Evolutionary conservation across 1,140 invertebrate genomes (phyloP), one percentile per base, ranked within the genome.

Genomic region (Drosophila lini): DNA sequence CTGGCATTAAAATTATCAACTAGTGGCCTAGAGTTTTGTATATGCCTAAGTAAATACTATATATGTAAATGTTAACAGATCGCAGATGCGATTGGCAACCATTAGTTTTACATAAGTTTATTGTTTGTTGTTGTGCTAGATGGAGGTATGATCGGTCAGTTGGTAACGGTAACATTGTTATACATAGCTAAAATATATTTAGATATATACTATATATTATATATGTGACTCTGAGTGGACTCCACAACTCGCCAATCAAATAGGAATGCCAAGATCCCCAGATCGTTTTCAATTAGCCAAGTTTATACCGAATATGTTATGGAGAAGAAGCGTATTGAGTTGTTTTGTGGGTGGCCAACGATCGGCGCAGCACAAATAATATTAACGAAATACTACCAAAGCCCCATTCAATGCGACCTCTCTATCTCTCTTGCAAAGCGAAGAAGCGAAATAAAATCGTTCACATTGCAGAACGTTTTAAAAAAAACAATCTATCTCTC

Each of bases 381-480:
- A 67, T 67, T 75, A 64, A 75, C 45, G 38, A 15, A 50, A 73
- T 68, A 74, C 31, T 53, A 58, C 34, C 16, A 58, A 28, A n/a
- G 28, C 34, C 42, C 68, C 68, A 71, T 69, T 70, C 25, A 47
- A 57, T 36, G 67, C 16, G 34, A 69, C 68, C 65, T 25, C 56
- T 50, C 9, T 28, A n/a, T 32, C 62, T 16, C n/a, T 28, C 22
- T 56, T 56, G 15, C 56, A n/a, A 16, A 52, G 28, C 32, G 40
- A 15, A 45, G 44, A 78, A 78, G 67, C 60, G 79, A 67, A 81
- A 71, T 81, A 78, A 82, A 82, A 78, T 78, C 80, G 80, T 82
- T 82, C 70, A 70, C 69, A 82, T 78, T 78, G 69, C 64, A 74
- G 40, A 85, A 68, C 74, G 78, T 78, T 78, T 81, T 70, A 60